Percentiles rank a stretch among this genome's conserved stretches.
These are phyloP conservation scores for Heteromurus nitidus DNA, from an alignment of 2,888 invertebrate species.

Conservation along the genomic window DNA sequence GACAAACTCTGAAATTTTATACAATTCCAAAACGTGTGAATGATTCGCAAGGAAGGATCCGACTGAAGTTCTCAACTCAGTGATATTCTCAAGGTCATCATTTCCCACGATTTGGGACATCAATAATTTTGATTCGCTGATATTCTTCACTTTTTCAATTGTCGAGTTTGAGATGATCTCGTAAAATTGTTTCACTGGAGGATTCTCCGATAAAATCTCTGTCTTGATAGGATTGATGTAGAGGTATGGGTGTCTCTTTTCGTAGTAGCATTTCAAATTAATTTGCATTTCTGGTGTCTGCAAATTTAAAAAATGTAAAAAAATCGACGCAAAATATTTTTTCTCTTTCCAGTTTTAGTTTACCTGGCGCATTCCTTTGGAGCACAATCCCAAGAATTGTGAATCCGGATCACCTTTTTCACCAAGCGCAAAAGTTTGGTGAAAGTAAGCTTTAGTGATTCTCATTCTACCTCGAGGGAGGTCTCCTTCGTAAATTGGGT, in stretches of 20 bases:
- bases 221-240: conserved; percentile 26
- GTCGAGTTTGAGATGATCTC: neutral
- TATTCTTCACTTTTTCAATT: conserved; percentile 1
- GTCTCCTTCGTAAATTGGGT: neutral
- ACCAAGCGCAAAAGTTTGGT: too few relatives aligned
- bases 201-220: conserved; percentile 20
- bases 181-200: conserved; percentile 36
- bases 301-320: too few relatives aligned
- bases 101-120: neutral
- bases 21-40: neutral
- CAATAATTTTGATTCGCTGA: neutral
- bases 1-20: neutral
- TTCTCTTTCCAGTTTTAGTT: too few relatives aligned
- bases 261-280: conserved; percentile 8
- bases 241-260: conserved; percentile 11
- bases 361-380: neutral
- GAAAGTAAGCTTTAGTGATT: too few relatives aligned
- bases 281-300: conserved; percentile 4
- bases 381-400: neutral
- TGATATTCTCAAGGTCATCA: neutral
- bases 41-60: neutral
- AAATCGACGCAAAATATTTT: too few relatives aligned
- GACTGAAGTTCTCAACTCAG: neutral
- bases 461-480: neutral
- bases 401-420: neutral